Percentiles rank a stretch among this genome's conserved stretches.
These are phyloP conservation scores for Catonia carolina DNA, from an alignment of 2,888 invertebrate species.

Conservation along the genomic window DNA sequence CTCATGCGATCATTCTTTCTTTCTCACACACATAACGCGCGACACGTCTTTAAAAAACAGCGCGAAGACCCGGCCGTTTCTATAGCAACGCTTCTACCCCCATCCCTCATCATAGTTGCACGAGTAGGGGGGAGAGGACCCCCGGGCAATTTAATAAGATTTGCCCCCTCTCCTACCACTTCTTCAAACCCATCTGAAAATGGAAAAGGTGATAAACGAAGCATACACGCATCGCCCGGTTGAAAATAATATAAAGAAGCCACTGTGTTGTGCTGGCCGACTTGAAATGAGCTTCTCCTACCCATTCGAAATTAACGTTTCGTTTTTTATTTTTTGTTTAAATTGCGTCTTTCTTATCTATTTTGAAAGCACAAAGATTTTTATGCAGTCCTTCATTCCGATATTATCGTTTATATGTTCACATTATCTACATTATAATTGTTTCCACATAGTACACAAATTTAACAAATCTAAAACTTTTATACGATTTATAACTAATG, in stretches of 20 bases:
- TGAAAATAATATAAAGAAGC: conserved; percentile 7
- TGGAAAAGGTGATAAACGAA: conserved; percentile 33
- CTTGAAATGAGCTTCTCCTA: too few relatives aligned
- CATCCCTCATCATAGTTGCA: conserved; percentile 13
- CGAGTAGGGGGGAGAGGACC: conserved; percentile 15
- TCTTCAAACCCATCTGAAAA: conserved; percentile 31
- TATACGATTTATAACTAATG: too few relatives aligned
- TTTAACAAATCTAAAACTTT: too few relatives aligned
- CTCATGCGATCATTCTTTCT: conserved; percentile 13
- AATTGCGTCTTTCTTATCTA: too few relatives aligned
- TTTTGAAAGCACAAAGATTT: too few relatives aligned
- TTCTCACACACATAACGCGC: conserved; percentile 13
- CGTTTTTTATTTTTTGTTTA: too few relatives aligned
- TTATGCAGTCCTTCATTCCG: too few relatives aligned
- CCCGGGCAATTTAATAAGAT: conserved; percentile 33
- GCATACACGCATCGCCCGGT: conserved; percentile 18
- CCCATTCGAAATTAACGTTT: too few relatives aligned
- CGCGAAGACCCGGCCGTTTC: conserved; percentile 24
- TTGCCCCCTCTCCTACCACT: conserved; percentile 29
- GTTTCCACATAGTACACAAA: too few relatives aligned
- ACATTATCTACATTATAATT: too few relatives aligned
- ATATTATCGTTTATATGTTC: too few relatives aligned
- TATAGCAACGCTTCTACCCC: conserved; percentile 26
- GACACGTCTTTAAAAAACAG: conserved; percentile 27
- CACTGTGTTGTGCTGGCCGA: neutral